These are phyloP conservation scores for Amphiprion clarkii DNA, from an alignment of 2,797 vertebrate genomes.

Conservation along the genomic window DNA sequence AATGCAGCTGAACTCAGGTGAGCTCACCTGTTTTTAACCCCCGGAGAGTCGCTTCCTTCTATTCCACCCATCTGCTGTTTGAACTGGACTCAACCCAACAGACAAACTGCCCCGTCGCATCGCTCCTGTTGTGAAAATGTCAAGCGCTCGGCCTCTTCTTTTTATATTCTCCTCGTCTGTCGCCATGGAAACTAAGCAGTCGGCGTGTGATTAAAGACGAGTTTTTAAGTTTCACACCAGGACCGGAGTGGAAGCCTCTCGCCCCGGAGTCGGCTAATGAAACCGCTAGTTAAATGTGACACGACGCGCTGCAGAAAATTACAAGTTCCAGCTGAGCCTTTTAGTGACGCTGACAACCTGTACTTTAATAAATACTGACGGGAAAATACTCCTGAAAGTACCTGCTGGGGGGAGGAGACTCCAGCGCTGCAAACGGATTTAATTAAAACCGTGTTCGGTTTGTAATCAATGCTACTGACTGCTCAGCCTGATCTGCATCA, in stretches of 20 bases:
- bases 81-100: too few species aligned
- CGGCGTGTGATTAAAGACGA: constrained; percentile 24
- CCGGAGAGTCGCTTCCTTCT: too few species aligned
- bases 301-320: constrained; percentile 38
- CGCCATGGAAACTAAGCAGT: constrained; percentile 42
- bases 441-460: constrained; percentile 15
- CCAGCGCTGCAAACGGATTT: not conserved
- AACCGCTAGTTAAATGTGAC: constrained; percentile 55
- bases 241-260: not conserved
- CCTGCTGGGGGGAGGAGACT: not conserved
- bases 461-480: constrained; percentile 6
- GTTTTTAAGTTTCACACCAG: constrained; percentile 29
- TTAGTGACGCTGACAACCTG: constrained; percentile 40
- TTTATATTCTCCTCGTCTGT: constrained; percentile 6
- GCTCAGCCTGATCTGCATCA: not conserved
- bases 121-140: constrained; percentile 37
- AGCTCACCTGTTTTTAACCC: not conserved
- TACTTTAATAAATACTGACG: constrained; percentile 24
- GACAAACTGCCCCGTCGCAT: not conserved
- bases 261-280: constrained; percentile 38
- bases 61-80: too few species aligned
- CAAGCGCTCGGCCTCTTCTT: constrained; percentile 5
- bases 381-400: not conserved
- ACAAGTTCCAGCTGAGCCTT: constrained; percentile 45
- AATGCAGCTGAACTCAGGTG: too few species aligned